Conservation (phyloP, 2,113 vertebrate genomes). For the Apaloderma vittatum region DNA sequence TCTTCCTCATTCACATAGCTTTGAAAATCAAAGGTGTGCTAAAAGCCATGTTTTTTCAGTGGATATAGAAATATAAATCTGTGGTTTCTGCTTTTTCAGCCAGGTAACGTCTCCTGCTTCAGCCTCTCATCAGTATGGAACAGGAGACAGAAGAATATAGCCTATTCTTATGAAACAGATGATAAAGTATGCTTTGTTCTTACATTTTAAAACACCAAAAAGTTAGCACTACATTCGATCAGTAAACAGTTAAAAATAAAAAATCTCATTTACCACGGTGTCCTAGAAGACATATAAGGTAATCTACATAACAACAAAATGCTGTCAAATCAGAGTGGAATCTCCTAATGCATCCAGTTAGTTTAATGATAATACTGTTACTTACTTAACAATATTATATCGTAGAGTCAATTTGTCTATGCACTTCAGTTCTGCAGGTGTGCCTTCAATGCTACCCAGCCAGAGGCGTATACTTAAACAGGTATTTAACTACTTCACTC, state of each 20-base stretch:
- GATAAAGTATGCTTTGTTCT: background rate
- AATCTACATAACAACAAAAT: background rate
- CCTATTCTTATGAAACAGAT: background rate
- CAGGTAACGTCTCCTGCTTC: background rate
- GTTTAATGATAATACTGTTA: background rate
- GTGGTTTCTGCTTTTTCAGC: background rate
- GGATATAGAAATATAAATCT: background rate
- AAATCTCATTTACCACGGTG: background rate
- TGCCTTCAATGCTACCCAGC: background rate
- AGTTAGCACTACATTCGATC: background rate
- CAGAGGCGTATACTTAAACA: background rate
- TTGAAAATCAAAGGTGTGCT: background rate
- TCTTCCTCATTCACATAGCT: background rate
- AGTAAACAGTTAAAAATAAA: background rate
- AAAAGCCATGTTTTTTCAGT: background rate
- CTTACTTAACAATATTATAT: background rate
- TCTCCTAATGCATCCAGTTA: background rate
- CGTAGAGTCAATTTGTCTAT: background rate
- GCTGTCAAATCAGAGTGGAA: background rate
- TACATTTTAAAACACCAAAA: background rate
- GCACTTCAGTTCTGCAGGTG: background rate
- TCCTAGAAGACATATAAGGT: background rate
- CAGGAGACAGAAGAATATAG: background rate
- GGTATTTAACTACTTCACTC: constrained; percentile 5
- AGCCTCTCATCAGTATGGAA: background rate